Base-by-base conservation (phyloP, 2,113 vertebrate species). In the Bubo bubo region DNA sequence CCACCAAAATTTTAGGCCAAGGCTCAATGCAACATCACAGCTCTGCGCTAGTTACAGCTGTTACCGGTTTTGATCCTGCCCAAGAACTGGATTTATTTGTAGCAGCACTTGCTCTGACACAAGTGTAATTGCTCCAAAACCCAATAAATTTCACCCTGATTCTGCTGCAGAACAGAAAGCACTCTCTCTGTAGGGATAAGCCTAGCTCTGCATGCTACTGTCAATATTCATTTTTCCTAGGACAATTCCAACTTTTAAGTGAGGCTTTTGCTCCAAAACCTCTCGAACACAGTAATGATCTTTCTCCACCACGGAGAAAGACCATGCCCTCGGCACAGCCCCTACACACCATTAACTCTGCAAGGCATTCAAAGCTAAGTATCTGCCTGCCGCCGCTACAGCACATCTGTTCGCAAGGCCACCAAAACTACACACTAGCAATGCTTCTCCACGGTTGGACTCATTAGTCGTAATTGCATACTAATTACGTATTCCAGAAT, bases 161-260 rank as follows among this genome's bases (percentile, higher is more conserved):
- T 26, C 32, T 23, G 8, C 0, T 18, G 50, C 14, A 41, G 63
- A 73, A 59, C 21, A 91, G 62, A 26, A 74, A 58, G 37, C 1
- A 0, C 32, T 27, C 53, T 30, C 85, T 23, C 90, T 34, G 9
- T 1, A 9, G 5, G 13, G 3, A 3, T 8, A 73, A 43, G 21
- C 0, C 50, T 13, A 67, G 63, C 63, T 41, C 79, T 10, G 30
- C 62, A 26, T 8, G 7, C 18, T n/a, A 6, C 37, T 8, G 17
- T 16, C 74, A 56, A 21, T 4, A 50, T 1, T 26, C 23, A 9
- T 62, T 80, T 34, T 60, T 49, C 49, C 50, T 30, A 53, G 4
- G 19, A 37, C 22, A 41, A 45, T 24, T 15, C 12, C 45, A 79
- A 85, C 58, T 75, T 43, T 34, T 6, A 72, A 32, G 45, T 0